Base-by-base conservation (phyloP, 2,113 vertebrate genomes). In the Aepyceros melampus region DNA sequence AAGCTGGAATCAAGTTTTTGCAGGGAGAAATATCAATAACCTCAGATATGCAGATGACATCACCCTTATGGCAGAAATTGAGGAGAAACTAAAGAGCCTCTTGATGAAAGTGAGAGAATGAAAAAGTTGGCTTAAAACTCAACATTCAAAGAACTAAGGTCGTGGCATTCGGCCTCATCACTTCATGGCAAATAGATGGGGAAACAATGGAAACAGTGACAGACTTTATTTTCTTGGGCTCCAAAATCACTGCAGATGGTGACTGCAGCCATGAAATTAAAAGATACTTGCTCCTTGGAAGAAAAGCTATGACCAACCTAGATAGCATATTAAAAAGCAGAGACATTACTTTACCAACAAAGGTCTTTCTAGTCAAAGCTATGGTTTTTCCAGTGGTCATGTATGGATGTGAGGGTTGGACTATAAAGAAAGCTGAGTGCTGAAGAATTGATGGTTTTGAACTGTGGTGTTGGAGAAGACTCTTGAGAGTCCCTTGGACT, bases 401-500 rank as follows among this genome's bases (percentile, higher is more conserved):
- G 16, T 67, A n/a, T 67, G 16, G 7, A 67, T 67, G 62, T 19
- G 33, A 19, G 33, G 17, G 62, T n/a, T 67, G 62, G 16, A 67
- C 16, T 1, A n/a, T 19, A 19, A n/a, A n/a, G 33, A 67, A 19
- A 10, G 16, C 17, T 36, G 64, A 67, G 64, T 0, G 0, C 7
- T 9, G 7, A 67, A 67, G 64, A 67, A 67, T 10, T 67, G 33
- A 36, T 67, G 33, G 7, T 10, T 67, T 67, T 67, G 64, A 67
- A 67, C 16, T 19, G 33, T 36, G 33, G 64, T 67, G 64, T 67
- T 67, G 33, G 64, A 36, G 33, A 67, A 67, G 64, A 67, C 64
- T 36, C 64, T 67, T 67, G n/a, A 36, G 17, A 36, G n/a, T 67
- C 64, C 8, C n/a, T 67, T 67, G 64, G 64, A n/a, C 17, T 36